Evolutionary conservation across 2,113 vertebrate species (phyloP).

Genomic region (Mungos mungo): DNA sequence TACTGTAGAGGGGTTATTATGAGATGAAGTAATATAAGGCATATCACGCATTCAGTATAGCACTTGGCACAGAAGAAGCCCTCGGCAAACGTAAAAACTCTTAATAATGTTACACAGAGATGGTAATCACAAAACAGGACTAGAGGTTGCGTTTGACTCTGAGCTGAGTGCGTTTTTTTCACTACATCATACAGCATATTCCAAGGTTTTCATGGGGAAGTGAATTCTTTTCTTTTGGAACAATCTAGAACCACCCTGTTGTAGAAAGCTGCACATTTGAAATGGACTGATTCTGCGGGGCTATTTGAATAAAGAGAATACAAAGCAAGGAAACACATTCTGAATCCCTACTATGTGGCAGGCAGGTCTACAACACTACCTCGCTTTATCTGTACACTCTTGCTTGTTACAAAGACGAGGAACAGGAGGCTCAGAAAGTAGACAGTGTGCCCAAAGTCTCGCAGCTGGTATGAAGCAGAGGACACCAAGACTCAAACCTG

Average conservation of each 20-base stretch:
- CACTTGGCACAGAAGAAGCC: background rate
- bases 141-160: background rate
- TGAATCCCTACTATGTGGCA: background rate
- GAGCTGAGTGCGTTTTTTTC: background rate
- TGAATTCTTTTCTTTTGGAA: background rate
- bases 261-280: background rate
- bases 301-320: background rate
- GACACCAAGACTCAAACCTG: background rate
- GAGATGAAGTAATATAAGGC: background rate
- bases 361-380: background rate
- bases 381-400: background rate
- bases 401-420: background rate
- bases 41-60: background rate
- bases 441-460: background rate
- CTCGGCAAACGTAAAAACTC: background rate
- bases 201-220: background rate
- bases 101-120: background rate
- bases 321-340: background rate
- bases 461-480: background rate
- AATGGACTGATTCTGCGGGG: background rate
- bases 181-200: background rate
- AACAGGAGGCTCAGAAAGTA: background rate
- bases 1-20: background rate
- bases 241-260: background rate
- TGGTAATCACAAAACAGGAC: background rate